phyloP scores from a whole-genome alignment of 2,888 invertebrate species.

The Hyalella azteca region DNA sequence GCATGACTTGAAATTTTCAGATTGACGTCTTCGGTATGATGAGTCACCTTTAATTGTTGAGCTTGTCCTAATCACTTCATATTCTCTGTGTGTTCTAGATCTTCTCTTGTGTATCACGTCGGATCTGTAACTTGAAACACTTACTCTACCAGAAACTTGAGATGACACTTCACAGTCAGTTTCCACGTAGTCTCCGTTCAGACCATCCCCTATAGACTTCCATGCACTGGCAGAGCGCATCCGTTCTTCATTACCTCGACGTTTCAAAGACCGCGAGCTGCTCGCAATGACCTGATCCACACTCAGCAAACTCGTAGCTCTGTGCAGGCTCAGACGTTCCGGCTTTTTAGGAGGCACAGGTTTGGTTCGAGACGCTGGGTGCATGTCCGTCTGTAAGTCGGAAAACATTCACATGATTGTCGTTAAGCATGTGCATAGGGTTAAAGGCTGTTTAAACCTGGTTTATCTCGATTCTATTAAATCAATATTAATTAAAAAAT shows the following conservation, averaged over 20 bases:
- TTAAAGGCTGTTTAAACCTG: neutral
- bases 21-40: neutral
- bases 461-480: too few species aligned
- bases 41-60: neutral
- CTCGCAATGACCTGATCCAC: conserved; percentile 49
- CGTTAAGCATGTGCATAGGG: neutral
- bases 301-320: conserved; percentile 71
- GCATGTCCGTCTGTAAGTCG: neutral
- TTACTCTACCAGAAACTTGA: neutral
- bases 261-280: conserved; percentile 12
- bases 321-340: conserved; percentile 78
- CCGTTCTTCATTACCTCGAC: neutral
- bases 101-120: neutral
- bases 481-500: too few species aligned
- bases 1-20: neutral
- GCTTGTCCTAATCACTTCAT: neutral
- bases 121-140: conserved; percentile 21
- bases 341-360: conserved; percentile 88
- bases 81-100: neutral
- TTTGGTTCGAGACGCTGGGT: conserved; percentile 26
- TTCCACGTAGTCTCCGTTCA: neutral
- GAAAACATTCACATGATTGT: too few species aligned
- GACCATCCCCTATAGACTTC: conserved; percentile 27
- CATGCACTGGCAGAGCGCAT: neutral
- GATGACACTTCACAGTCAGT: neutral